Percentiles rank a stretch among this genome's conserved stretches.
These are phyloP conservation scores for Rhyzopertha dominica DNA, from an alignment of 1,140 invertebrate genomes.

Conservation along the genomic window DNA sequence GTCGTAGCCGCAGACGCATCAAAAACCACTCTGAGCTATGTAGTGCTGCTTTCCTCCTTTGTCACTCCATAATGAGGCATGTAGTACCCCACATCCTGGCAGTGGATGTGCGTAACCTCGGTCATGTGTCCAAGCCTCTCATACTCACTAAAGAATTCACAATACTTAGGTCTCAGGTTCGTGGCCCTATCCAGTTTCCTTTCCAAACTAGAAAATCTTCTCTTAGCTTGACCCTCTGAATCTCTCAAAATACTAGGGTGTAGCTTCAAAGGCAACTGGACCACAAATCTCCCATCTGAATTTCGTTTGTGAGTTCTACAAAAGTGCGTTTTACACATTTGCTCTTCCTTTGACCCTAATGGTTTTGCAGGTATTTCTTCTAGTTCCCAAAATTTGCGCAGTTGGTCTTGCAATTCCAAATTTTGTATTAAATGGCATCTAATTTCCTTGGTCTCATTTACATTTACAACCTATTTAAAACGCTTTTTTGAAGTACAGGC, in stretches of 20 bases:
- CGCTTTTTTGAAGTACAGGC: not conserved
- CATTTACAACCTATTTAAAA: not conserved
- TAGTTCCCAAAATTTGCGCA: slow-evolving; percentile 31
- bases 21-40: slow-evolving; percentile 22
- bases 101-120: not conserved
- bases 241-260: no score
- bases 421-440: not conserved
- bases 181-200: no score
- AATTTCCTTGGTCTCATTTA: not conserved
- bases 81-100: slow-evolving; percentile 32
- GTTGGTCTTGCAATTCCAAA: slow-evolving; percentile 2
- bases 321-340: slow-evolving; percentile 1
- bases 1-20: slow-evolving; percentile 11
- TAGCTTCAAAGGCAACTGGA: slow-evolving; percentile 15
- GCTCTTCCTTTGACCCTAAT: not conserved
- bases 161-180: no score
- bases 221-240: no score
- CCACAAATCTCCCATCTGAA: slow-evolving; percentile 25
- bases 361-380: slow-evolving; percentile 16
- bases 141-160: not conserved
- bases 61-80: slow-evolving; percentile 46
- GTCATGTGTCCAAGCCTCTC: not conserved
- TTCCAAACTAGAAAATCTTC: no score
- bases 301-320: slow-evolving; percentile 17
- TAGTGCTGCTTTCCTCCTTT: slow-evolving; percentile 24